Conservation (phyloP, 2,113 vertebrate species). For the Dipodomys stephensi region DNA sequence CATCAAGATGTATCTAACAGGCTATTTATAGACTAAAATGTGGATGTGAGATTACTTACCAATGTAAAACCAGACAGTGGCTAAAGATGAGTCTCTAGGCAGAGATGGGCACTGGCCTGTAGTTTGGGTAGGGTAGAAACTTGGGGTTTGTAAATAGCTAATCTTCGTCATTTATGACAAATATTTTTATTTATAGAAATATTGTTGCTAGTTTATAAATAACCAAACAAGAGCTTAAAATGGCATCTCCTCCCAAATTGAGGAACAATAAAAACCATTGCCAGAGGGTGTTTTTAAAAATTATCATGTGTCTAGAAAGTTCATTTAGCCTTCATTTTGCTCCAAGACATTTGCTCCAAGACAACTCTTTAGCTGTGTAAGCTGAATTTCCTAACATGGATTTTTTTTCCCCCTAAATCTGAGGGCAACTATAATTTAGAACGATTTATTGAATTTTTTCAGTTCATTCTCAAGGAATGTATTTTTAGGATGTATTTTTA, state of each 20-base stretch:
- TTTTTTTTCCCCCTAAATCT: constrained; percentile 18
- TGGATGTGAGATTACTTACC: constrained; percentile 42
- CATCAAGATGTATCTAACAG: background rate
- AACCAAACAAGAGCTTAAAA: constrained; percentile 39
- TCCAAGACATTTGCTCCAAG: too few species aligned
- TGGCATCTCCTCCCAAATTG: constrained; percentile 23
- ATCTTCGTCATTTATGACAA: constrained; percentile 25
- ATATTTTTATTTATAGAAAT: constrained; percentile 37
- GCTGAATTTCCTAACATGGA: too few species aligned
- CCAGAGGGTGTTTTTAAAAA: constrained; percentile 37
- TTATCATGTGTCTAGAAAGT: constrained; percentile 16
- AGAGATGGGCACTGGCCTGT: background rate
- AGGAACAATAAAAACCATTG: background rate
- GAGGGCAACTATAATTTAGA: constrained; percentile 40
- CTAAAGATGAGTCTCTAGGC: background rate
- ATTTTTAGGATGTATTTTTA: constrained; percentile 36
- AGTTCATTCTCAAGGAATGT: constrained; percentile 54
- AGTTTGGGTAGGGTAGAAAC: background rate
- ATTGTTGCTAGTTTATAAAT: background rate
- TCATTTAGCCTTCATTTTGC: background rate
- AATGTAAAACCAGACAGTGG: background rate
- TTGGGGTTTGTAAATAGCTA: constrained; percentile 13
- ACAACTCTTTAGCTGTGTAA: too few species aligned
- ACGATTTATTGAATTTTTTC: constrained; percentile 30
- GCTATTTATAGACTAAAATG: constrained; percentile 32